These are phyloP conservation scores for Euplagia quadripunctaria DNA, from an alignment of 2,888 invertebrate species.

Conservation along the genomic window DNA sequence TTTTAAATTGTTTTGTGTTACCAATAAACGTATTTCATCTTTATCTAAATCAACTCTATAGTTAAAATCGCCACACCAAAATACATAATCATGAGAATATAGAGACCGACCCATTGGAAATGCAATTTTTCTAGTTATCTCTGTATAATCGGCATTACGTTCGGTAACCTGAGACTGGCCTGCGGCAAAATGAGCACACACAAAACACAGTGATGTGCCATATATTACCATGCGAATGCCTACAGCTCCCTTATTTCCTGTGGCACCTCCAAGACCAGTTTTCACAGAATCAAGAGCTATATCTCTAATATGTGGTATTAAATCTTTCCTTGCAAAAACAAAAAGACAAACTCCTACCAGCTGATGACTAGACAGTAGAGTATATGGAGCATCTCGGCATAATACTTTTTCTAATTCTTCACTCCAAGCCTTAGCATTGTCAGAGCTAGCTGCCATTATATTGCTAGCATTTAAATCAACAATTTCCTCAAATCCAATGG, in stretches of 20 bases:
- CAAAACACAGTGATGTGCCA: constrained; percentile 98
- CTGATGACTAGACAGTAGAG: constrained; percentile 97
- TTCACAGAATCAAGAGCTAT: constrained; percentile 98
- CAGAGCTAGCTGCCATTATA: constrained; percentile 97
- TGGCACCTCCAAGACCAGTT: constrained; percentile 99
- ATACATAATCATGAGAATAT: constrained; percentile 98
- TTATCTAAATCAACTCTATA: constrained; percentile 98
- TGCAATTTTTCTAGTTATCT: constrained; percentile 96
- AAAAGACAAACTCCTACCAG: constrained; percentile 99
- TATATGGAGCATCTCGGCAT: constrained; percentile 95
- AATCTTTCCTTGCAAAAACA: constrained; percentile 96
- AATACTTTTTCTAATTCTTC: constrained; percentile 97
- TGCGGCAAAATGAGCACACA: constrained; percentile 99
- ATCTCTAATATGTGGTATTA: constrained; percentile 96
- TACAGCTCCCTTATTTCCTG: constrained; percentile 98
- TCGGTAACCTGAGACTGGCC: constrained; percentile 98
- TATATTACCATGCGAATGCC: constrained; percentile 97
- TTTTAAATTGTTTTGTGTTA: constrained; percentile 91
- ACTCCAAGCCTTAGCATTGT: constrained; percentile 98
- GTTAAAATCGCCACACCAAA: constrained; percentile 99
- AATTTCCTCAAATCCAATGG: constrained; percentile 99
- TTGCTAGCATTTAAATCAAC: constrained; percentile 99
- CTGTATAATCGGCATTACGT: constrained; percentile 98
- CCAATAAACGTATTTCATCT: constrained; percentile 95
- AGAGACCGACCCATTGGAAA: constrained; percentile 97